Evolutionary conservation across 1,140 invertebrate species (phyloP).

Genomic region (fruit fly (Drosophila melanogaster)): Release_6_plus_ISO1_MT NT_033777.3:30574501-30575000

Average conservation of each 20-base stretch:
- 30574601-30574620: slow-evolving; percentile 33
- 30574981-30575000: neutral
- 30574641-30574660: slow-evolving; percentile 74
- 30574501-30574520: slow-evolving; percentile 78
- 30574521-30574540: slow-evolving; percentile 82
- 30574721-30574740: slow-evolving; percentile 40
- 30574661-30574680: slow-evolving; percentile 37
- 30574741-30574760: slow-evolving; percentile 30
- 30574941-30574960: too few relatives aligned
- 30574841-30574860: neutral
- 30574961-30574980: neutral
- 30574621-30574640: slow-evolving; percentile 48
- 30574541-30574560: slow-evolving; percentile 15
- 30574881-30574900: too few relatives aligned
- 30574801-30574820: slow-evolving; percentile 28
- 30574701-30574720: slow-evolving; percentile 68
- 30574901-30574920: too few relatives aligned
- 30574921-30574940: too few relatives aligned
- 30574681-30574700: slow-evolving; percentile 55
- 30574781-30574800: slow-evolving; percentile 76
- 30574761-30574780: slow-evolving; percentile 44
- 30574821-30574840: neutral
- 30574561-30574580: slow-evolving; percentile 37
- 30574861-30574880: neutral
- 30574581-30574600: slow-evolving; percentile 36